Percentiles rank a stretch among this genome's conserved stretches.
These are phyloP conservation scores for Aplocera efformata DNA, from an alignment of 2,888 invertebrate species.

Conservation along the genomic window DNA sequence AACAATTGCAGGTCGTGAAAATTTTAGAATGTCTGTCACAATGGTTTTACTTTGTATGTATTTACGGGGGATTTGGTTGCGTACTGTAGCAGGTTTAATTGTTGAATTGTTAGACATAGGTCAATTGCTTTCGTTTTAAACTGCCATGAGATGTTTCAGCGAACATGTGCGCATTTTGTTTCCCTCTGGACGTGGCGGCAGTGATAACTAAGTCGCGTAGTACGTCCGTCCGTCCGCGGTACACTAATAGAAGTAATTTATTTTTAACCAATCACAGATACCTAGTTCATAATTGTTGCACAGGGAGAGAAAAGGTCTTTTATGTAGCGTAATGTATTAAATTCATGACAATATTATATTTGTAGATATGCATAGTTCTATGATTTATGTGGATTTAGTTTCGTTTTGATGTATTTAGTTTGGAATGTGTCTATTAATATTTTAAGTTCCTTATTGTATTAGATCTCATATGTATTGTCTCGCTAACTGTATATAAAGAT, in stretches of 20 bases:
- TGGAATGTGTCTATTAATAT: conserved; percentile 32
- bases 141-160: no score
- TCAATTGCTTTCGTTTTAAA: no score
- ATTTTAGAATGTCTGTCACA: no score
- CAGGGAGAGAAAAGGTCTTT: conserved; percentile 5
- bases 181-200: not conserved
- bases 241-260: not conserved
- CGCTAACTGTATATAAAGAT: conserved; percentile 49
- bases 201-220: not conserved
- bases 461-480: conserved; percentile 66
- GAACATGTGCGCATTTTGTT: no score
- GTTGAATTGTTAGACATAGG: no score
- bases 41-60: no score
- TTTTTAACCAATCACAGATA: not conserved
- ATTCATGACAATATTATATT: conserved; percentile 63
- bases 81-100: no score
- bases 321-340: conserved; percentile 48
- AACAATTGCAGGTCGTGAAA: no score
- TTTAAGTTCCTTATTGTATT: conserved; percentile 61
- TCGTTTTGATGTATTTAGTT: conserved; percentile 42
- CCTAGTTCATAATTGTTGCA: no score
- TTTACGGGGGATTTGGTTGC: no score
- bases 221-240: conserved; percentile 8
- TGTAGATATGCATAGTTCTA: conserved; percentile 49
- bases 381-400: conserved; percentile 32